A percentile compares a stretch with the other conserved stretches of the same genome.
phyloP scores from a whole-genome alignment of 2,888 invertebrate genomes.

The Balanococcus diminutus region DNA sequence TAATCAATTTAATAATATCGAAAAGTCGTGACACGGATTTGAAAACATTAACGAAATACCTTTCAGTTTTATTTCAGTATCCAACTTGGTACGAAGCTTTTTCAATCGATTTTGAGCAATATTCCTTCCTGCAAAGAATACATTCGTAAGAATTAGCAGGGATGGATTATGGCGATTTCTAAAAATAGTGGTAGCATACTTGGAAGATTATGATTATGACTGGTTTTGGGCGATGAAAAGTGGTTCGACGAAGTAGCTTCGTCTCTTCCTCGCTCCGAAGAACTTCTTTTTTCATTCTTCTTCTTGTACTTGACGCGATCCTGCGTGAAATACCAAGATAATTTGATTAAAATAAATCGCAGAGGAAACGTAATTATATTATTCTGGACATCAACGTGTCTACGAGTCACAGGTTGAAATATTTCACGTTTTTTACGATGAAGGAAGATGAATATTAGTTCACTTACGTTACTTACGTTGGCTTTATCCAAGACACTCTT shows the following conservation, averaged over 20 bases:
- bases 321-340: too few relatives aligned
- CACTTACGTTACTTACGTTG: background rate
- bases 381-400: background rate
- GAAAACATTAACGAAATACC: too few relatives aligned
- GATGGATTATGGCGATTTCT: background rate
- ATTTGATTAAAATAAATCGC: background rate
- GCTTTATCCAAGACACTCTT: background rate
- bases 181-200: background rate
- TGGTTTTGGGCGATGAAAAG: background rate
- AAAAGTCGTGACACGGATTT: too few relatives aligned
- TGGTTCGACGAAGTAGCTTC: background rate
- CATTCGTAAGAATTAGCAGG: too few relatives aligned
- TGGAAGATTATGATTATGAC: background rate
- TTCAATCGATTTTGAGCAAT: constrained; percentile 28
- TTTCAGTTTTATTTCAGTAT: constrained; percentile 20
- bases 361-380: background rate
- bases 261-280: background rate
- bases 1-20: background rate
- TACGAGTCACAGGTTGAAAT: too few relatives aligned
- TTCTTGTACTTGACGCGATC: background rate
- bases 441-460: background rate
- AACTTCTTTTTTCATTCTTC: background rate
- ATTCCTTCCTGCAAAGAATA: background rate
- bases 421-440: background rate
- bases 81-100: background rate